These are phyloP conservation scores for Akabosia matsudoensis DNA, from an alignment of 1,140 invertebrate genomes.

Conservation along the genomic window DNA sequence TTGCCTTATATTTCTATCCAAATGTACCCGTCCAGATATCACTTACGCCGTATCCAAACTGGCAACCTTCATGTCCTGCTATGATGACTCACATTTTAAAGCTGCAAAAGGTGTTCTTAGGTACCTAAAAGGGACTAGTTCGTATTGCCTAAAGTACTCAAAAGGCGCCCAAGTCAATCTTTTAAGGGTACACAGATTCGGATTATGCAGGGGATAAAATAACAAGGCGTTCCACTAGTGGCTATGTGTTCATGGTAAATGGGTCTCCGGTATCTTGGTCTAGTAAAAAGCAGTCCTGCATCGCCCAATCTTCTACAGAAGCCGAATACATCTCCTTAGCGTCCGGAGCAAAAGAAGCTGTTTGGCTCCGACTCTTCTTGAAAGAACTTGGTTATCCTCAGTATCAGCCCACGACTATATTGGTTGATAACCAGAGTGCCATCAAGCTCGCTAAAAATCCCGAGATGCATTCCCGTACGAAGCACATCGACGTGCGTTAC, in stretches of 20 bases:
- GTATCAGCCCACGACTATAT: conserved; percentile 29
- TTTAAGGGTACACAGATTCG: conserved; percentile 45
- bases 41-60: conserved; percentile 50
- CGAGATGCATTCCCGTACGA: conserved; percentile 51
- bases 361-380: conserved; percentile 47
- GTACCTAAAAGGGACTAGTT: conserved; percentile 50
- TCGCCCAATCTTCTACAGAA: conserved; percentile 50
- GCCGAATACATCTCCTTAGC: conserved; percentile 49
- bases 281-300: conserved; percentile 48
- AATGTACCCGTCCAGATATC: conserved; percentile 52
- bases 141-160: conserved; percentile 32
- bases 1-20: conserved; percentile 51
- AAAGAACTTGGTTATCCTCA: conserved; percentile 44
- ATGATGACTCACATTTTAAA: conserved; percentile 48
- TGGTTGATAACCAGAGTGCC: conserved; percentile 49
- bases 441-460: conserved; percentile 50
- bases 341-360: conserved; percentile 43
- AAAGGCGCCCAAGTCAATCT: conserved; percentile 4
- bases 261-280: conserved; percentile 46
- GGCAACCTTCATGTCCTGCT: conserved; percentile 49
- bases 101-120: conserved; percentile 50
- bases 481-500: conserved; percentile 51
- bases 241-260: conserved; percentile 38
- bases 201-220: conserved; percentile 46
- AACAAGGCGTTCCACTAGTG: conserved; percentile 40